Percentiles rank a stretch among this genome's conserved stretches.
These are phyloP conservation scores for Python bivittatus DNA, from an alignment of 2,113 vertebrate species.

Conservation along the genomic window DNA sequence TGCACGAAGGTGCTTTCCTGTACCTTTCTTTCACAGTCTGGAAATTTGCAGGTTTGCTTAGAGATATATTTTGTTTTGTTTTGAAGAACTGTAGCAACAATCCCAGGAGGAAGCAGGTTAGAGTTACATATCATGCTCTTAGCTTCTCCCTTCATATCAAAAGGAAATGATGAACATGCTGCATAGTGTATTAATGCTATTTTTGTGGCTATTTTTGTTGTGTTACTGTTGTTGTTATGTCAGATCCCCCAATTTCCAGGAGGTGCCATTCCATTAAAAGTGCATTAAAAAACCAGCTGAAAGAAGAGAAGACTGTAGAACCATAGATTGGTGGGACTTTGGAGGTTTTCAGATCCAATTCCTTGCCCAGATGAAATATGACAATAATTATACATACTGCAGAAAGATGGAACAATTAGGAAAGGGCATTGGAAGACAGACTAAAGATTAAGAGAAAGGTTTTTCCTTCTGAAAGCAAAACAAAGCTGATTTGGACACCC, in stretches of 20 bases:
- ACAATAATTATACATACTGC: too few relatives aligned
- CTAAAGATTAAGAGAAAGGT: too few relatives aligned
- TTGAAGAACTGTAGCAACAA: not conserved
- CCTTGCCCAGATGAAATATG: too few relatives aligned
- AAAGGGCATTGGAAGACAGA: too few relatives aligned
- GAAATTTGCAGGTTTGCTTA: slow-evolving; percentile 25
- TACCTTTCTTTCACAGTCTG: slow-evolving; percentile 33
- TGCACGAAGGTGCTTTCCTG: slow-evolving; percentile 16
- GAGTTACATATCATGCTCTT: not conserved
- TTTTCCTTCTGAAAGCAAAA: too few relatives aligned
- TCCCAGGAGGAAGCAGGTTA: not conserved
- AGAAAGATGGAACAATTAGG: too few relatives aligned
- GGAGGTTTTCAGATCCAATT: not conserved
- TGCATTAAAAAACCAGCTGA: not conserved
- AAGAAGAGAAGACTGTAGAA: not conserved
- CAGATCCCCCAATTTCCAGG: not conserved
- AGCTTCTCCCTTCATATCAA: not conserved
- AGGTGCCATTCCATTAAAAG: not conserved
- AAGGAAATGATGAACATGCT: not conserved
- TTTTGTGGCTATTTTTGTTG: not conserved
- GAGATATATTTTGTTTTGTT: not conserved
- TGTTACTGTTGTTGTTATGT: not conserved
- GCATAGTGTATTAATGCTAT: not conserved
- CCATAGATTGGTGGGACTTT: not conserved
- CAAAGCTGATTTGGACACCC: too few relatives aligned